phyloP scores from a whole-genome alignment of 1,140 invertebrate genomes.

The Macrotrachela quadricornifera region DNA sequence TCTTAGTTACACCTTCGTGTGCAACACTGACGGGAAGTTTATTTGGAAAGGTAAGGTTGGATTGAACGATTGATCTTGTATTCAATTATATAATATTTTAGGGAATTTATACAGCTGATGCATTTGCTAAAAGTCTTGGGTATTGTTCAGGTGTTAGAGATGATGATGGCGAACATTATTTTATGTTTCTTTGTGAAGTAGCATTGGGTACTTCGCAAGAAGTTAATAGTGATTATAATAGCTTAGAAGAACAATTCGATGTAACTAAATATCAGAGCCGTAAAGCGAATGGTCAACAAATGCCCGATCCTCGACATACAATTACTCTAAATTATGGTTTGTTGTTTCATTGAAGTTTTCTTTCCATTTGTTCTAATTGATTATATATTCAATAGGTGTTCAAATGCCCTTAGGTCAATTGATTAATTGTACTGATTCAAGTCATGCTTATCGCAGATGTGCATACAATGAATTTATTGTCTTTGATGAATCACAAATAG shows the following conservation, averaged over 20 bases:
- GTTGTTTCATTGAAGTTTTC: too few species aligned
- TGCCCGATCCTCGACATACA: slow-evolving; percentile 17
- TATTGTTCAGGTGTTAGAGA: slow-evolving; percentile 17
- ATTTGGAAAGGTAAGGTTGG: too few species aligned
- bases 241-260: slow-evolving; percentile 14
- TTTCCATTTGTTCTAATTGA: too few species aligned
- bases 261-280: slow-evolving; percentile 19
- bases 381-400: too few species aligned
- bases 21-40: too few species aligned
- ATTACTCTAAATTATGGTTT: slow-evolving; percentile 16
- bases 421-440: too few species aligned
- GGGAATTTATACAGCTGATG: slow-evolving; percentile 31
- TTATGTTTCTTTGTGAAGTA: slow-evolving; percentile 13
- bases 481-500: slow-evolving; percentile 25
- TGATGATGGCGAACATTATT: neutral
- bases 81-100: too few species aligned
- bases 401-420: too few species aligned
- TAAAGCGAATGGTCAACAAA: slow-evolving; percentile 15
- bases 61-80: too few species aligned
- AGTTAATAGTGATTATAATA: slow-evolving; percentile 7
- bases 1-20: too few species aligned
- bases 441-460: too few species aligned
- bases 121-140: slow-evolving; percentile 23
- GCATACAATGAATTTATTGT: slow-evolving; percentile 30
- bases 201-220: slow-evolving; percentile 21